Base-by-base conservation (phyloP, 1,140 invertebrate genomes). In the Zelostemma sp. region DNA sequence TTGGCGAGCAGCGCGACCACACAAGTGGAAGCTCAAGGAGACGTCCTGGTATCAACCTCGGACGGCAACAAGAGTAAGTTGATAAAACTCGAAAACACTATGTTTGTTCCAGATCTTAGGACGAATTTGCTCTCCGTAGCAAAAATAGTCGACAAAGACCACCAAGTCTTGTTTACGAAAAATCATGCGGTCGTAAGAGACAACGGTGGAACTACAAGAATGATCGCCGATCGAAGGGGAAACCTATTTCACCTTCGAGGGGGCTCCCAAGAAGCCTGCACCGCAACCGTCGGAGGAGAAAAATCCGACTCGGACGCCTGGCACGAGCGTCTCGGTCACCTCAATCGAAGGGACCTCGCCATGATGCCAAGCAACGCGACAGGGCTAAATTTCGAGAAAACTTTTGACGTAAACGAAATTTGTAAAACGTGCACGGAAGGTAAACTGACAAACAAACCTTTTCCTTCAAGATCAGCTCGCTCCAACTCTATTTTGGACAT, bases 401-500 rank as follows among this genome's bases (percentile, higher is more conserved):
- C 53, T 63, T n/a, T 14, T 68, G 0, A 56, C 18, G 45, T 65
- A 68, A 46, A 12, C 53, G 65, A 19, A 50, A 56, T 25, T 51
- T 68, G 18, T 28, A 53, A 1, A n/a, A 66, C 1, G 69, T 83
- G 74, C n/a, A 21, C 25, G 0, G 16, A 18, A 6, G 59, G 21
- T n/a, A 68, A 68, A 54, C 17, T 58, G 4, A 45, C 35, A 1
- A 45, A 9, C 25, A 18, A 6, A 25, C 46, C 60, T 18, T 70
- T 65, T 53, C 47, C 50, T 11, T 4, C 19, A 0, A 21, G 28
- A 1, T 19, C n/a, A 6, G 4, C 31, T 1, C 35, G 5, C 21
- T 49, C 54, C 8, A 9, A 38, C 0, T 6, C 33, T 0, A 0
- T 56, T 11, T 14, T 71, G 0, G 41, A 66, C 0, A 33, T 50